These are phyloP conservation scores for Troglohyphantes excavatus DNA, from an alignment of 2,888 invertebrate genomes.

Conservation along the genomic window DNA sequence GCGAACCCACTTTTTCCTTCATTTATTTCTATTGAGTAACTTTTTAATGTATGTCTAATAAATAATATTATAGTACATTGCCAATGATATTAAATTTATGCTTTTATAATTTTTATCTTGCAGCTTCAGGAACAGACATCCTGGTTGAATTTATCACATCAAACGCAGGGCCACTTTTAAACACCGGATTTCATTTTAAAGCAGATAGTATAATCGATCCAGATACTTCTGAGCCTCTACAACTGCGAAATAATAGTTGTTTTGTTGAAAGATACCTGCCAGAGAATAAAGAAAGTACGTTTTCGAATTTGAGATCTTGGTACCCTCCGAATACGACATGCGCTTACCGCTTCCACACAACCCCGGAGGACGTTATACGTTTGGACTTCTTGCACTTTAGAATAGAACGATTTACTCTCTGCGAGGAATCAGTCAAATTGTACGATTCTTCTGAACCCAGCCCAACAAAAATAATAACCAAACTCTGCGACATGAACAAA, in stretches of 20 bases:
- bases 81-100: no score
- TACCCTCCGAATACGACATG: conserved; percentile 96
- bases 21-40: neutral
- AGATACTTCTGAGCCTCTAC: conserved; percentile 78
- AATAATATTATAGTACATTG: no score
- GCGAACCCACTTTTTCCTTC: neutral
- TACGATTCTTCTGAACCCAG: conserved; percentile 94
- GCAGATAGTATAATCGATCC: conserved; percentile 79
- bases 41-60: neutral
- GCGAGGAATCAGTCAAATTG: conserved; percentile 87
- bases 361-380: conserved; percentile 91
- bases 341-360: conserved; percentile 86
- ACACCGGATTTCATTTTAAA: conserved; percentile 96
- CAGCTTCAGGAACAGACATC: conserved; percentile 87
- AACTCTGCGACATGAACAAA: conserved; percentile 91
- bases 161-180: conserved; percentile 87
- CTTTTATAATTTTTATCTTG: neutral
- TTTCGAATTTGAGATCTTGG: conserved; percentile 85
- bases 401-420: conserved; percentile 79
- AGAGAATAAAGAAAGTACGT: conserved; percentile 76
- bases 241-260: conserved; percentile 79
- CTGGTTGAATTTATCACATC: conserved; percentile 82
- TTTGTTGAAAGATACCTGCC: conserved; percentile 77
- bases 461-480: conserved; percentile 94
- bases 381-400: conserved; percentile 88